Evolutionary conservation across 2,113 vertebrate species (phyloP).

Genomic region (Mandrillus leucophaeus): DNA sequence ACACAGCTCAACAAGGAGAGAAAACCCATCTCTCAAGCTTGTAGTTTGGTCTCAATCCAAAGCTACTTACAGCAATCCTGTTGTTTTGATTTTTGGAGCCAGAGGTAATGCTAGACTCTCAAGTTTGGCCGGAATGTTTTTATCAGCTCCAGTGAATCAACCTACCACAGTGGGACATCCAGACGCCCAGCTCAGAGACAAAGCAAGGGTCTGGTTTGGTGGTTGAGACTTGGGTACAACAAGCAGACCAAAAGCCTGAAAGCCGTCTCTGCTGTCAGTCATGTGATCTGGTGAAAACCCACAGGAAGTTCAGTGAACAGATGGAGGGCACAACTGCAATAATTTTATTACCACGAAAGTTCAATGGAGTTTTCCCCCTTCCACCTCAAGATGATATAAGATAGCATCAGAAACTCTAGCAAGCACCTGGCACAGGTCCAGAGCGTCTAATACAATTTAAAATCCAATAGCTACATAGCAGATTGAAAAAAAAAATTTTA

Average conservation of each 20-base stretch:
- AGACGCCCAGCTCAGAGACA: slow-evolving; percentile 75
- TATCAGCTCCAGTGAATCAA: slow-evolving; percentile 77
- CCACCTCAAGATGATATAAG: slow-evolving; percentile 65
- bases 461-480: background rate
- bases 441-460: slow-evolving; percentile 7
- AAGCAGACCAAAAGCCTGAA: slow-evolving; percentile 75
- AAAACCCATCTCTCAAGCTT: slow-evolving; percentile 9
- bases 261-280: slow-evolving; percentile 81
- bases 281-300: slow-evolving; percentile 83
- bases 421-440: slow-evolving; percentile 65
- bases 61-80: slow-evolving; percentile 49
- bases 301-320: slow-evolving; percentile 84
- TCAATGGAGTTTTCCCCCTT: slow-evolving; percentile 64
- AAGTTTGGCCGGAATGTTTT: slow-evolving; percentile 59
- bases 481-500: slow-evolving; percentile 58
- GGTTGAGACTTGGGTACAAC: slow-evolving; percentile 65
- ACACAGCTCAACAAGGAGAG: background rate
- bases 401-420: slow-evolving; percentile 62
- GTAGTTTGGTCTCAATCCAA: slow-evolving; percentile 36
- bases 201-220: slow-evolving; percentile 83
- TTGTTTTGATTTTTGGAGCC: slow-evolving; percentile 62
- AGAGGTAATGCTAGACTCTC: slow-evolving; percentile 64
- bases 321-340: slow-evolving; percentile 74
- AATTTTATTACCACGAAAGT: slow-evolving; percentile 71
- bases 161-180: slow-evolving; percentile 78